A percentile compares a stretch with the other conserved stretches of the same genome.
Evolutionary conservation across 1,140 invertebrate genomes (phyloP).

Genomic region (Procambarus clarkii): DNA sequence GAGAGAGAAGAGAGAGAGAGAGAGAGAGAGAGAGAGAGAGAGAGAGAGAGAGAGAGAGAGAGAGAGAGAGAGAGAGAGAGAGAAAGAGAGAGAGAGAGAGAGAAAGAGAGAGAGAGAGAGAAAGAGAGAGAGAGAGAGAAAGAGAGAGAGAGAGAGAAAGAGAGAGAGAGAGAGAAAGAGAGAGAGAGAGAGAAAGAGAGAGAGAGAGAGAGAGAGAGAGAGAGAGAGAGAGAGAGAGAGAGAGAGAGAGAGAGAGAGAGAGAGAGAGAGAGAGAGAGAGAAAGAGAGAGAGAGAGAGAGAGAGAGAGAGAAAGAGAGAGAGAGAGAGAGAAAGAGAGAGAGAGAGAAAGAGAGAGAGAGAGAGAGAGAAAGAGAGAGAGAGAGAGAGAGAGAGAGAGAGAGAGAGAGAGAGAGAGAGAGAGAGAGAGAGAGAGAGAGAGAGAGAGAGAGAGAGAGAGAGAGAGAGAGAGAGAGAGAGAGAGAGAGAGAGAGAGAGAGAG

Average conservation of each 20-base stretch:
- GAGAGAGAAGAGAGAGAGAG: too few relatives aligned
- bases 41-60: too few relatives aligned
- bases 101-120: neutral
- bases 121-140: neutral
- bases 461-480: too few relatives aligned
- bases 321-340: neutral
- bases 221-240: neutral
- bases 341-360: neutral
- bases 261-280: neutral
- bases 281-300: neutral
- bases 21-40: too few relatives aligned
- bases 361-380: neutral
- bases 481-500: too few relatives aligned
- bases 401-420: too few relatives aligned
- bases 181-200: neutral
- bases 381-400: too few relatives aligned
- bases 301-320: neutral
- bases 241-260: neutral
- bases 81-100: constrained; percentile 1
- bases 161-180: neutral
- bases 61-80: too few relatives aligned
- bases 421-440: too few relatives aligned
- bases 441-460: too few relatives aligned
- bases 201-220: neutral
- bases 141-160: neutral